Conservation (phyloP, 2,113 vertebrate genomes). For the Merops nubicus region DNA sequence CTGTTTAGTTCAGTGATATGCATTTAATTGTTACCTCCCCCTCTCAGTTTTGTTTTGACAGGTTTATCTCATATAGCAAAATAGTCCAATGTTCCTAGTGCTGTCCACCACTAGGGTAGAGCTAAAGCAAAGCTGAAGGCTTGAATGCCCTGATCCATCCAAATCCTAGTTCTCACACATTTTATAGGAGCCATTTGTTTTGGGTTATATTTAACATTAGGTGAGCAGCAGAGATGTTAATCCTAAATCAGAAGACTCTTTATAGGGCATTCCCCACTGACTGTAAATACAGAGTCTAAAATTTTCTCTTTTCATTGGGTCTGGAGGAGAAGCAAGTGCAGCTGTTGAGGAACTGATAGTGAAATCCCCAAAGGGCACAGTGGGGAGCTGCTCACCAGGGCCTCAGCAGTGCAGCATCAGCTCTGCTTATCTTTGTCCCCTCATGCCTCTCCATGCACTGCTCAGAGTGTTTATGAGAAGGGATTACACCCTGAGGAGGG, state of each 20-base stretch:
- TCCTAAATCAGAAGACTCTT: neutral
- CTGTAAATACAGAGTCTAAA: neutral
- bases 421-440: constrained; percentile 38
- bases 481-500: constrained; percentile 50
- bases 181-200: neutral
- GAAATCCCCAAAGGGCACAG: fast-evolving
- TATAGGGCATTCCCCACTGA: neutral
- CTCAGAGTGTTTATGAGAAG: neutral
- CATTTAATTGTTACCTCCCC: neutral
- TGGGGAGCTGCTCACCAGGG: neutral
- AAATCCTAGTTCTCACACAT: neutral
- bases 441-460: neutral
- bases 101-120: neutral
- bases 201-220: neutral
- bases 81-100: neutral
- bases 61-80: neutral
- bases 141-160: neutral
- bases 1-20: neutral
- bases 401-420: neutral
- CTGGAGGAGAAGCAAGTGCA: neutral
- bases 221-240: neutral
- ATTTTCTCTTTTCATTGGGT: neutral
- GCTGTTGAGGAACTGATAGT: neutral
- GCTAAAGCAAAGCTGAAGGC: neutral
- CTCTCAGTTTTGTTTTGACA: neutral